Conservation (phyloP, 2,113 vertebrate species). For the Nanorana parkeri region DNA sequence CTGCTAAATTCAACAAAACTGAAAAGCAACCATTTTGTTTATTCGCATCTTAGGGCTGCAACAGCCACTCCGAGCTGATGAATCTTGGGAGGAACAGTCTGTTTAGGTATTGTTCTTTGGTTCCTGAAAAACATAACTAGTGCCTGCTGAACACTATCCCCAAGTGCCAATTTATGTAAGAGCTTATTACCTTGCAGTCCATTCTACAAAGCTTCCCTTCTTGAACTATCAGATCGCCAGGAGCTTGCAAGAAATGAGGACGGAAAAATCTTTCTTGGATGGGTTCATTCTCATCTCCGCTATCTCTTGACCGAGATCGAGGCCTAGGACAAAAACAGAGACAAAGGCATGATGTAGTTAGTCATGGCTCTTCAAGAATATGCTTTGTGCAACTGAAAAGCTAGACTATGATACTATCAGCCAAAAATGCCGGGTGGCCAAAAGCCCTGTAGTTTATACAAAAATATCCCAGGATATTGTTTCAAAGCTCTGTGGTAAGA, state of each 20-base stretch:
- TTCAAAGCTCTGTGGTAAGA: slow-evolving; percentile 36
- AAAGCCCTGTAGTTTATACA: neutral
- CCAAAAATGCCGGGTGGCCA: slow-evolving; percentile 19
- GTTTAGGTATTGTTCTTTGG: no score
- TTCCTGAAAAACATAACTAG: no score
- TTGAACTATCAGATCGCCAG: slow-evolving; percentile 93
- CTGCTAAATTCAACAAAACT: no score
- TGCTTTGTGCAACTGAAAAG: no score
- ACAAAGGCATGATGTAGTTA: neutral
- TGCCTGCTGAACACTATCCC: no score
- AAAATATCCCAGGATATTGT: slow-evolving; percentile 26
- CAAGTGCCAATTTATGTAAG: neutral
- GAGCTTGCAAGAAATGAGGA: slow-evolving; percentile 97
- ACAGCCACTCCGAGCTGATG: no score
- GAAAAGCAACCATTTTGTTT: no score
- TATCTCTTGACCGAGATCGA: slow-evolving; percentile 94
- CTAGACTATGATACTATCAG: slow-evolving; percentile 19
- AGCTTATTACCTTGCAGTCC: slow-evolving; percentile 90
- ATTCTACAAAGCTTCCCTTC: slow-evolving; percentile 95
- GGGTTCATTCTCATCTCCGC: slow-evolving; percentile 93
- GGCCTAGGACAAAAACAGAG: slow-evolving; percentile 73
- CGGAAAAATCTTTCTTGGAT: slow-evolving; percentile 98
- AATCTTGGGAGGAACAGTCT: no score
- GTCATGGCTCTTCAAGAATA: no score
- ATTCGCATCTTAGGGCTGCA: no score